Evolutionary conservation across 1,140 invertebrate genomes (phyloP).

Genomic region (Brachionus manjavacas): DNA sequence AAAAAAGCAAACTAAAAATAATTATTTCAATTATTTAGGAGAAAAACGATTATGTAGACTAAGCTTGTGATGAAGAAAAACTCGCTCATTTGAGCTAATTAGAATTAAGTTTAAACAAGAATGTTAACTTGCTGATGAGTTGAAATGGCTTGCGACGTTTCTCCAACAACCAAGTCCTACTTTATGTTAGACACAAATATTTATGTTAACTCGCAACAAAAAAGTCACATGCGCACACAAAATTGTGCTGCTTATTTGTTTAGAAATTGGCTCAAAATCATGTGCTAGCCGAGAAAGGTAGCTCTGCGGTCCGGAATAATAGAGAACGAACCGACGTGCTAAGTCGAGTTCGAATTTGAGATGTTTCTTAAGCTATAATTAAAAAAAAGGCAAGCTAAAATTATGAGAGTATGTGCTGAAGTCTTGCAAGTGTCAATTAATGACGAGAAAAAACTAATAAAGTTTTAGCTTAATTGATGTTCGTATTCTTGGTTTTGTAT

Average conservation of each 20-base stretch:
- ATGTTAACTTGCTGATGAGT: slow-evolving; percentile 35
- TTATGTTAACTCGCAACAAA: neutral
- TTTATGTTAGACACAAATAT: neutral
- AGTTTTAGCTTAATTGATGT: slow-evolving; percentile 35
- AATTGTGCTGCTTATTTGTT: neutral
- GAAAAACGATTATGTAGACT: neutral
- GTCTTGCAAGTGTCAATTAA: slow-evolving; percentile 41
- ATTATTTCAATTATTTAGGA: slow-evolving; percentile 38
- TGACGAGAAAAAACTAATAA: slow-evolving; percentile 39
- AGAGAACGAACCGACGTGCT: slow-evolving; percentile 24
- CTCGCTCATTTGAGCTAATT: slow-evolving; percentile 19
- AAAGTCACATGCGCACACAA: slow-evolving; percentile 23
- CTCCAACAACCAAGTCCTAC: slow-evolving; percentile 20
- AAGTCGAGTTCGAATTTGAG: slow-evolving; percentile 12
- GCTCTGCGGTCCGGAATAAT: neutral
- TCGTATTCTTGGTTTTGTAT: slow-evolving; percentile 32
- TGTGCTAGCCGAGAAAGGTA: neutral
- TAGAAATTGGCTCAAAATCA: neutral
- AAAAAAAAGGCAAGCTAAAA: neutral
- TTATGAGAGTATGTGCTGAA: slow-evolving; percentile 32
- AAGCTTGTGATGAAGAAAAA: neutral
- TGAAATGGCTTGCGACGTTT: slow-evolving; percentile 26
- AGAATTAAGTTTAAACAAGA: slow-evolving; percentile 35
- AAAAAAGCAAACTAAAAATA: slow-evolving; percentile 21
- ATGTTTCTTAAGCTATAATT: slow-evolving; percentile 11